Base-by-base conservation (phyloP, 2,888 invertebrate species). In the Athrips mouffetella region DNA sequence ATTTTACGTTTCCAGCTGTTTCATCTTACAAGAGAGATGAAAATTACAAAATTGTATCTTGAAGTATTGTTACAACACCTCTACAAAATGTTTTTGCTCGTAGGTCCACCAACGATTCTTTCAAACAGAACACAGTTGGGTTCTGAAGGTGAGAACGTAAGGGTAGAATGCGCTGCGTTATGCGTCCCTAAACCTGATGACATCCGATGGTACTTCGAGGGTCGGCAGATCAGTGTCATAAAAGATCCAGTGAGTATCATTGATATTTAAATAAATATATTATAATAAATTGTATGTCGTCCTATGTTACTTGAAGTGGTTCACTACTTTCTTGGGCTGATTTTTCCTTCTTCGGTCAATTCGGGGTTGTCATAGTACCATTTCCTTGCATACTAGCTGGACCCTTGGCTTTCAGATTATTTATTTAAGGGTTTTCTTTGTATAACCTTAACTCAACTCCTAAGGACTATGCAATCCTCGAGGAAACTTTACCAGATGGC, bases 171-270 rank as follows among this genome's bases (percentile, higher is more conserved):
- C 72, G 90, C 93, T 29, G 94, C 96, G 6, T 91, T 94, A 54
- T 96, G 96, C 6, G 94, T 98, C 49, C 98, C 98, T 1, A 94
- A 94, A 65, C 97, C 98, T 6, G 94, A 94, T 60, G 91, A 93
- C 48, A 93, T 98, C 45, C 84, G 92, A 21, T 98, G 98, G 98
- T 94, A 93, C 54, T 95, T 94, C 69, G 94, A 94, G 66, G 96
- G 95, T 27, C 91, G 92, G 54, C 92, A 94, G 76, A 93, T 96
- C 61, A 94, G 94, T 74, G 79, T 79, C 1, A 91, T 92, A 46
- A 90, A 91, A 58, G 91, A 93, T 65, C 90, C 90, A 57, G 89
- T 89, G 62, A 80, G 78, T 69, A 11, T 13, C 25, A 11, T 7
- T 59, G 51, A 1, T 37, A 44, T 30, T 46, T 59, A 51, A 2